Percentiles rank a stretch among this genome's conserved stretches.
Conservation (phyloP, 2,113 vertebrate genomes). For the Mobula birostris region DNA sequence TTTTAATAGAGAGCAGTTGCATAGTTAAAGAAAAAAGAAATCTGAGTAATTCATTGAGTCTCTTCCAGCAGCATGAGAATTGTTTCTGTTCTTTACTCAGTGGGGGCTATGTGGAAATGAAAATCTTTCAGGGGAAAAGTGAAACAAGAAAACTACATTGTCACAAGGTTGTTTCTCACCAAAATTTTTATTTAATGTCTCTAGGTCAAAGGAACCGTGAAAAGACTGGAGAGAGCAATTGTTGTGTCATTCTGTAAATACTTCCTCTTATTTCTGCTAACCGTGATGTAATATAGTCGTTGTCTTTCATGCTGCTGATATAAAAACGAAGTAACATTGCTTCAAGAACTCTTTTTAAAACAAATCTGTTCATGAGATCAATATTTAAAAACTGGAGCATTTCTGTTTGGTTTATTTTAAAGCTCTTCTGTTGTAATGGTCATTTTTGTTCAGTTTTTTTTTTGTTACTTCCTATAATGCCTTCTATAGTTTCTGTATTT, state of each 20-base stretch:
- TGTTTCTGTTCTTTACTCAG: not conserved
- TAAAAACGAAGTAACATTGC: slow-evolving; percentile 49
- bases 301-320: slow-evolving; percentile 70
- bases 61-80: too few species aligned
- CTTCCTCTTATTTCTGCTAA: slow-evolving; percentile 53
- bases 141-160: not conserved
- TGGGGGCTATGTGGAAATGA: not conserved
- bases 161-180: not conserved
- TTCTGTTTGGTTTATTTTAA: slow-evolving; percentile 41
- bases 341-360: slow-evolving; percentile 55
- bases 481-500: slow-evolving; percentile 19
- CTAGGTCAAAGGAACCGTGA: slow-evolving; percentile 95
- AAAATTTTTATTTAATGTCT: slow-evolving; percentile 27
- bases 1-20: not conserved
- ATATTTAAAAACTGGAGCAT: slow-evolving; percentile 48
- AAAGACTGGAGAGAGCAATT: slow-evolving; percentile 97
- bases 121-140: not conserved
- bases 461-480: slow-evolving; percentile 37
- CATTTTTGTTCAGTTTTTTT: slow-evolving; percentile 48
- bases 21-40: not conserved
- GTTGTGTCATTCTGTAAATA: slow-evolving; percentile 93
- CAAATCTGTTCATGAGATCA: slow-evolving; percentile 50
- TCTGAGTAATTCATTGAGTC: too few species aligned
- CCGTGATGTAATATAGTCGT: slow-evolving; percentile 63
- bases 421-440: slow-evolving; percentile 49